phyloP scores from a whole-genome alignment of 2,797 vertebrate species.

The Amniataba percoides region DNA sequence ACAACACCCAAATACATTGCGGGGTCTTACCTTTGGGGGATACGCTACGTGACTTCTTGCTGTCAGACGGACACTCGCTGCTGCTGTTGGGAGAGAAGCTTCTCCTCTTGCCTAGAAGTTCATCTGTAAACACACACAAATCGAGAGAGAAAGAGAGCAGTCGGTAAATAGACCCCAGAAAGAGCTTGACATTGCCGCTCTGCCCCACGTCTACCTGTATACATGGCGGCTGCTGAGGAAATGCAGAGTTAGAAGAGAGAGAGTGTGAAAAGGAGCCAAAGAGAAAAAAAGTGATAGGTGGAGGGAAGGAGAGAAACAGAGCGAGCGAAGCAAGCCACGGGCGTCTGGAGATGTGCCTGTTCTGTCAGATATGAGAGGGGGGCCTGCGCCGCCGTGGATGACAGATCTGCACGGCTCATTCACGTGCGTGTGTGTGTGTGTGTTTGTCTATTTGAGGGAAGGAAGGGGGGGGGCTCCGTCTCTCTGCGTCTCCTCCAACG shows the following conservation, averaged over 20 bases:
- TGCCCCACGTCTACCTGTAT: slow-evolving; percentile 68
- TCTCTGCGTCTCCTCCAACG: slow-evolving; percentile 51
- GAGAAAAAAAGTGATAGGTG: slow-evolving; percentile 29
- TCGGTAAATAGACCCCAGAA: slow-evolving; percentile 33
- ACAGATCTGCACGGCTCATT: slow-evolving; percentile 78
- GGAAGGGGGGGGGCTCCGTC: slow-evolving; percentile 39
- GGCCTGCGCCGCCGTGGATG: slow-evolving; percentile 74
- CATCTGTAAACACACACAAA: slow-evolving; percentile 86
- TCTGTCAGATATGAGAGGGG: slow-evolving; percentile 78
- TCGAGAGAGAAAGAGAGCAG: slow-evolving; percentile 24
- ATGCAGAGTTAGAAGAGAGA: slow-evolving; percentile 40
- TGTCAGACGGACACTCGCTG: slow-evolving; percentile 95
- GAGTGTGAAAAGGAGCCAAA: slow-evolving; percentile 18
- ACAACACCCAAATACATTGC: slow-evolving; percentile 11
- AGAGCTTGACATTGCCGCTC: slow-evolving; percentile 27
- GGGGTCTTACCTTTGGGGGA: slow-evolving; percentile 94
- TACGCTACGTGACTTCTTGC: slow-evolving; percentile 94
- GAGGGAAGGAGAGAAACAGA: slow-evolving; percentile 52
- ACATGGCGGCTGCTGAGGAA: slow-evolving; percentile 66
- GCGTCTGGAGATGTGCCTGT: slow-evolving; percentile 76
- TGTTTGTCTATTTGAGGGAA: slow-evolving; percentile 44
- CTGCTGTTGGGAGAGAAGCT: slow-evolving; percentile 92
- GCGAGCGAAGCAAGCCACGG: slow-evolving; percentile 62
- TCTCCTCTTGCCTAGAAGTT: slow-evolving; percentile 96
- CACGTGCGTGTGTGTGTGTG: slow-evolving; percentile 53